Evolutionary conservation across 2,797 vertebrate species (phyloP).

Genomic region (Pseudopleuronectes americanus): DNA sequence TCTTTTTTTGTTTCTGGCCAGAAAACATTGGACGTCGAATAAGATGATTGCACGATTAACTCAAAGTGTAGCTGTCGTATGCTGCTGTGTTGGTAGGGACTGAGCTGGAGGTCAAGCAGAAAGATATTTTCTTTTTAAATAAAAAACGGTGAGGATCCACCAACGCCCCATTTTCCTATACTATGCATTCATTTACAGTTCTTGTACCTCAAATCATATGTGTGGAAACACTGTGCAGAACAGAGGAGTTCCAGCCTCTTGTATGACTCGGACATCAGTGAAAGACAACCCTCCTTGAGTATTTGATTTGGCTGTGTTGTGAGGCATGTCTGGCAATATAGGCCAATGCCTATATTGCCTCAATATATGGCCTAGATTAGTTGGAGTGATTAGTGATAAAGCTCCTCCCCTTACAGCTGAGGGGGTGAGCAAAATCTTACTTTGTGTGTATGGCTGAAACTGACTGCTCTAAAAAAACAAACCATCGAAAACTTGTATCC

Average conservation of each 20-base stretch:
- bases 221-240: slow-evolving; percentile 37
- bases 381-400: slow-evolving; percentile 24
- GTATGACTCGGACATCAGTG: slow-evolving; percentile 11
- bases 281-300: slow-evolving; percentile 37
- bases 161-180: slow-evolving; percentile 15
- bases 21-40: slow-evolving; percentile 6
- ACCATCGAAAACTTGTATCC: slow-evolving; percentile 45
- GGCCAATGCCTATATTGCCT: slow-evolving; percentile 22
- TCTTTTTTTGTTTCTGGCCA: slow-evolving; percentile 17
- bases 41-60: slow-evolving; percentile 13
- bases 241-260: slow-evolving; percentile 66
- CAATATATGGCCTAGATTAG: slow-evolving; percentile 35
- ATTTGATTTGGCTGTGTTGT: slow-evolving; percentile 57
- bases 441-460: slow-evolving; percentile 14
- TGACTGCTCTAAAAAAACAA: slow-evolving; percentile 32
- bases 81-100: slow-evolving; percentile 28
- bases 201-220: slow-evolving; percentile 45
- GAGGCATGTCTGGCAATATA: slow-evolving; percentile 46
- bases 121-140: background rate
- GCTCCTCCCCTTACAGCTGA: slow-evolving; percentile 12
- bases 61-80: too few relatives aligned
- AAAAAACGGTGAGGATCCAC: slow-evolving; percentile 22
- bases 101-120: slow-evolving; percentile 30
- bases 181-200: slow-evolving; percentile 39
- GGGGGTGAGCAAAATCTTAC: slow-evolving; percentile 22